Conservation (phyloP, 2,888 invertebrate genomes). For the Ochropacha duplaris region DNA sequence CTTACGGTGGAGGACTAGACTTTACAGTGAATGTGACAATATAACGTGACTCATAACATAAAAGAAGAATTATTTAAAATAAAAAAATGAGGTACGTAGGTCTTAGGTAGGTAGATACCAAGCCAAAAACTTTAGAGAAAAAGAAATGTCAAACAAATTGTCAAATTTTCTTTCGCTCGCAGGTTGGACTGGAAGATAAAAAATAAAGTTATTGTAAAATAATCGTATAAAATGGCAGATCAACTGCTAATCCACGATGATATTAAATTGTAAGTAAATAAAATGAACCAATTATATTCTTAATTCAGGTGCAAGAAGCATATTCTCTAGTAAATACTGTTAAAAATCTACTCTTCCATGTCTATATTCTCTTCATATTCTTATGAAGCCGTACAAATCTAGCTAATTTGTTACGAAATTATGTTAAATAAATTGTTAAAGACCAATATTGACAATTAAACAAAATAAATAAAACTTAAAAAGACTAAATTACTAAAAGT, state of each 20-base stretch:
- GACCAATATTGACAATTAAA: too few species aligned
- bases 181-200: conserved; percentile 18
- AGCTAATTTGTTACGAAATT: conserved; percentile 6
- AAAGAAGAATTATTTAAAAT: too few species aligned
- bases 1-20: too few species aligned
- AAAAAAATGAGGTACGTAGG: too few species aligned
- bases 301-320: neutral
- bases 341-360: conserved; percentile 5
- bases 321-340: conserved; percentile 1
- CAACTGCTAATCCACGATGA: conserved; percentile 87
- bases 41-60: too few species aligned
- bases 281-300: too few species aligned
- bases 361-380: conserved; percentile 28
- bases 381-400: conserved; percentile 38
- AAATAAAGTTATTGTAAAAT: conserved; percentile 28
- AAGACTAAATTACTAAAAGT: neutral
- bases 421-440: neutral
- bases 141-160: conserved; percentile 7
- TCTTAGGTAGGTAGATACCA: too few species aligned
- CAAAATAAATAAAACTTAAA: too few species aligned
- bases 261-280: conserved; percentile 86
- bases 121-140: too few species aligned
- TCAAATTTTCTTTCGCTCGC: conserved; percentile 19
- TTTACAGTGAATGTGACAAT: too few species aligned
- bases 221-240: conserved; percentile 77